A percentile compares a stretch with the other conserved stretches of the same genome.
Conservation (phyloP, 2,888 invertebrate species). For the Spicauda simplicius region DNA sequence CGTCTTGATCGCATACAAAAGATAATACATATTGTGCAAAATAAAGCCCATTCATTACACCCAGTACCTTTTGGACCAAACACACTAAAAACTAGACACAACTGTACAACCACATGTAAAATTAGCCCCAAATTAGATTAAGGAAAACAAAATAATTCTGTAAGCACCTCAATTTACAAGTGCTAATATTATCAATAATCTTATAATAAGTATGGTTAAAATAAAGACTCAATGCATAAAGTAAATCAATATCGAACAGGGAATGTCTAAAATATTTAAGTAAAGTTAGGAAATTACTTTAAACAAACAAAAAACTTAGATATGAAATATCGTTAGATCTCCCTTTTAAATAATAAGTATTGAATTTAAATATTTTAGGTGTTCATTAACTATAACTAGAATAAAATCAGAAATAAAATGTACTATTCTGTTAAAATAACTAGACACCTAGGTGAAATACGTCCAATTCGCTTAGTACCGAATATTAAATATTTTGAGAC, state of each 20-base stretch:
- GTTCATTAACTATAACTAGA: too few relatives aligned
- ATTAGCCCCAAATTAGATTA: slow-evolving; percentile 19
- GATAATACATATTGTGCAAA: slow-evolving; percentile 54
- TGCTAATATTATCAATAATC: not conserved
- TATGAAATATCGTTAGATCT: not conserved
- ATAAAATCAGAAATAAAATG: too few relatives aligned
- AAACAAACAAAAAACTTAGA: not conserved
- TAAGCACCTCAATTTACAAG: slow-evolving; percentile 17
- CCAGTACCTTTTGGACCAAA: slow-evolving; percentile 41
- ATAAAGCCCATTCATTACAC: slow-evolving; percentile 49
- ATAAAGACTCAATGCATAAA: not conserved
- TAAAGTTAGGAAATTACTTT: slow-evolving; percentile 1
- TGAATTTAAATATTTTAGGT: too few relatives aligned
- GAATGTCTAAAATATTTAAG: slow-evolving; percentile 16
- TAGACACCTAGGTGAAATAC: too few relatives aligned
- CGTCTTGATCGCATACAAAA: slow-evolving; percentile 61
- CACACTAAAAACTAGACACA: slow-evolving; percentile 16
- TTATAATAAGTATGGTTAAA: not conserved
- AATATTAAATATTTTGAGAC: too few relatives aligned
- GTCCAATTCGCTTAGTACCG: too few relatives aligned
- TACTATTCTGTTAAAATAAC: too few relatives aligned
- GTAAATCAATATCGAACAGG: not conserved
- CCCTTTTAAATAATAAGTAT: not conserved
- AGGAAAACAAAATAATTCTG: slow-evolving; percentile 7
- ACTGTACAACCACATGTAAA: slow-evolving; percentile 32